Base-by-base conservation (phyloP, 2,797 vertebrate species). In the Enoplosus armatus region DNA sequence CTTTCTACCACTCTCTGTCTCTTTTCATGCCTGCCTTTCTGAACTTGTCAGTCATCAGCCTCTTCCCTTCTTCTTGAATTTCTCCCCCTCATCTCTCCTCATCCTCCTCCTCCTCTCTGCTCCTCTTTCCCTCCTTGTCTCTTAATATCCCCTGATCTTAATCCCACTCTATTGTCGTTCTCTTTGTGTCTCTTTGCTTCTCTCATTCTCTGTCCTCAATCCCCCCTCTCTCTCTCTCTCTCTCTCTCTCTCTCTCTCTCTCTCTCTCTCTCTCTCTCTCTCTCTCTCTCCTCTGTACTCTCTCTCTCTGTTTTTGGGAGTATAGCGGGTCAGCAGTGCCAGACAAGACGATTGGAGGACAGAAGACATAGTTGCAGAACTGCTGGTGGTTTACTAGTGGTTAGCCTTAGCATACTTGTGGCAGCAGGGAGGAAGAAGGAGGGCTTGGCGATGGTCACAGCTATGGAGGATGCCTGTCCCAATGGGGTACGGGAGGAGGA, bases 381-480 rank as follows among this genome's bases (percentile, higher is more conserved):
- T 82, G 3, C 87, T 68, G 73, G 84, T 82, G 73, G 77, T 85
- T 84, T 47, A 68, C 86, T 83, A 53, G 89, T 69, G 89, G 86
- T 85, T 90, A 82, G 85, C 72, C 59, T 82, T 85, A 87, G 87
- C 78, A 53, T 89, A 85, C 85, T 89, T 84, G 89, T 79, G 88
- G 90, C 71, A 48, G 70, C 75, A 80, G 82, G 69, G 74, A 82
- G 85, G 75, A 86, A 72, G 79, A 85, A 87, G 71, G 79, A 82
- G 75, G 83, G 74, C 59, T 89, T 67, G 77, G 85, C 70, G 84
- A 94, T 94, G 93, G 93, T 94, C 86, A 92, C 91, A 56, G 90
- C 90, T 71, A 88, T 94, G 90, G 91, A 94, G 61, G 90, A 94
- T 16, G 87, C 88, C 82, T 92, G 89, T 89, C 85, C 86, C 83